Evolutionary conservation across 2,113 vertebrate species (phyloP).

Genomic region (Callospermophilus lateralis): DNA sequence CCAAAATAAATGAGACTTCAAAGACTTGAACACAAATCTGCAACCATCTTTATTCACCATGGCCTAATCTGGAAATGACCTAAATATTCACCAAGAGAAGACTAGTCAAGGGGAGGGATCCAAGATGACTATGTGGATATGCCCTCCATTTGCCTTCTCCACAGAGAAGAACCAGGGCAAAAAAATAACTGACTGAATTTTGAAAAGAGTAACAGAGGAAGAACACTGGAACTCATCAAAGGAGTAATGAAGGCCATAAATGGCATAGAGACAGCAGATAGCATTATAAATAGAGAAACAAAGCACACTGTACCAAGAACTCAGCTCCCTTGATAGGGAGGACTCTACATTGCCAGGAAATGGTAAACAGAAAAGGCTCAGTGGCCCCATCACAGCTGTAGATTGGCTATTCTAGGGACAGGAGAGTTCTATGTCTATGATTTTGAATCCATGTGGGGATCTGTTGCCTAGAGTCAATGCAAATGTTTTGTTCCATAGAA

Average conservation of each 20-base stretch:
- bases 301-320: neutral
- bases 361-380: neutral
- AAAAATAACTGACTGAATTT: neutral
- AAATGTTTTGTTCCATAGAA: neutral
- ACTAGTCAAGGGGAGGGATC: too few species aligned
- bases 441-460: neutral
- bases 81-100: neutral
- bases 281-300: neutral
- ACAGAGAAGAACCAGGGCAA: neutral
- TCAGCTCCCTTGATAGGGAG: too few species aligned
- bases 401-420: neutral
- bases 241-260: rapidly evolving
- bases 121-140: neutral
- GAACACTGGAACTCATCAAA: neutral
- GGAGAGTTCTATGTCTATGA: neutral
- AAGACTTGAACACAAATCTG: neutral
- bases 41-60: neutral
- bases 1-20: neutral
- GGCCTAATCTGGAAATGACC: neutral
- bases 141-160: neutral
- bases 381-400: neutral
- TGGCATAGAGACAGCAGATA: neutral
- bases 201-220: neutral
- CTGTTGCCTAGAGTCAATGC: neutral
- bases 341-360: neutral